Base-by-base conservation (phyloP, 2,113 vertebrate genomes). In the Apus apus region DNA sequence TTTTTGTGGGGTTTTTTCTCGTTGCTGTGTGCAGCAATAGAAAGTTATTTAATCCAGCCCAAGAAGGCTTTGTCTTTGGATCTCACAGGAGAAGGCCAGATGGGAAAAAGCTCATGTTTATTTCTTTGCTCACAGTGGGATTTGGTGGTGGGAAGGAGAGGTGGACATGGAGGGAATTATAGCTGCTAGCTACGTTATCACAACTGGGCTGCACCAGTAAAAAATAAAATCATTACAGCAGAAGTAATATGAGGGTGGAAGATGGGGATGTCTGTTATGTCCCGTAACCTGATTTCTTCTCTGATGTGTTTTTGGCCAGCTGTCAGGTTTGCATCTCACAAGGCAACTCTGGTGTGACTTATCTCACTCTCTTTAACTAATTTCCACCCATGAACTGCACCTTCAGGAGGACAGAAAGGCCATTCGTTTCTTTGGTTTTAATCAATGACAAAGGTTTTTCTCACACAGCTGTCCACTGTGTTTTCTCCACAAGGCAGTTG, bases 91-190 rank as follows among this genome's bases (percentile, higher is more conserved):
- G 27, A 74, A 71, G 18, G 10, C 61, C 32, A 61, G 10, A 46
- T 26, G 9, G 20, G 57, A 64, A 84, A 56, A 43, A 82, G 27
- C 5, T 85, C 25, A 19, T 34, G 10, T 48, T 61, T 82, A 54
- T 84, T 78, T 87, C 57, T 87, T 81, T 85, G 21, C 38, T 67
- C 21, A 50, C 29, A 64, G 32, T 12, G 26, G 40, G 25, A 48
- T 74, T 38, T 66, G 15, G 21, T 54, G 29, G 7, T 14, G 3
- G 5, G 3, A 53, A 15, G 4, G 6, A 56, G 7, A 5, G 2
- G 1, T 30, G 16, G 38, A 51, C 4, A 17, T 0, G 0, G 13
- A 12, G 5, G 36, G 15, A 73, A 43, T 0, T 1, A 16, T 34
- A 71, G 30, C 34, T 84, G 5, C 38, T 54, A 58, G 26, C 23